These are phyloP conservation scores for Clarias macrocephalus DNA, from an alignment of 2,113 vertebrate genomes.

Conservation along the genomic window DNA sequence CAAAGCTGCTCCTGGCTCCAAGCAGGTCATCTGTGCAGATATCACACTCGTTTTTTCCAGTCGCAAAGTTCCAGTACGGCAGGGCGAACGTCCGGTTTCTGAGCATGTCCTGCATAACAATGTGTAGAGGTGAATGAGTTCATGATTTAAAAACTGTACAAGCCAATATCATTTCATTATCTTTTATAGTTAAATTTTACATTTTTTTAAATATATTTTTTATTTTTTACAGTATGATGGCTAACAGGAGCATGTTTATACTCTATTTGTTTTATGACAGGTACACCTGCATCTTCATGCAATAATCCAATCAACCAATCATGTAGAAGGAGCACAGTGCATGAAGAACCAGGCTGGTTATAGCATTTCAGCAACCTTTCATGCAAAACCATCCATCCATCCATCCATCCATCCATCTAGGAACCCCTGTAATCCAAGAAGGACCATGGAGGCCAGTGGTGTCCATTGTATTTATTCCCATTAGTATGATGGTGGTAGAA, in stretches of 20 bases:
- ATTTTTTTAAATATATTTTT: no score
- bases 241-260: background rate
- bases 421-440: no score
- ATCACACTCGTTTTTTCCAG: conserved; percentile 86
- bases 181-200: background rate
- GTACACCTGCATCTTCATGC: background rate
- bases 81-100: conserved; percentile 84
- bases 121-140: conserved; percentile 5
- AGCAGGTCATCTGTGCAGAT: conserved; percentile 91
- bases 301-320: background rate
- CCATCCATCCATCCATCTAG: no score
- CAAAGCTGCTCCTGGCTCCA: conserved; percentile 87
- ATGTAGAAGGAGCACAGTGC: background rate
- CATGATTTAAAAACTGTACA: background rate
- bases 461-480: no score
- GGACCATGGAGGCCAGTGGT: no score
- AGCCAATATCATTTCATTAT: background rate
- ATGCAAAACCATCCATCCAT: background rate
- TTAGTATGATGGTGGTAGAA: no score
- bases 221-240: background rate
- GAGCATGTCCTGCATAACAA: conserved; percentile 80
- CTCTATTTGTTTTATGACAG: background rate
- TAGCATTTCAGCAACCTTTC: background rate
- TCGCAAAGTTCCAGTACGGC: conserved; percentile 97
- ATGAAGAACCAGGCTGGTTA: background rate